Evolutionary conservation across 2,888 invertebrate species (phyloP).

Genomic region (Acutogordius australiensis): DNA sequence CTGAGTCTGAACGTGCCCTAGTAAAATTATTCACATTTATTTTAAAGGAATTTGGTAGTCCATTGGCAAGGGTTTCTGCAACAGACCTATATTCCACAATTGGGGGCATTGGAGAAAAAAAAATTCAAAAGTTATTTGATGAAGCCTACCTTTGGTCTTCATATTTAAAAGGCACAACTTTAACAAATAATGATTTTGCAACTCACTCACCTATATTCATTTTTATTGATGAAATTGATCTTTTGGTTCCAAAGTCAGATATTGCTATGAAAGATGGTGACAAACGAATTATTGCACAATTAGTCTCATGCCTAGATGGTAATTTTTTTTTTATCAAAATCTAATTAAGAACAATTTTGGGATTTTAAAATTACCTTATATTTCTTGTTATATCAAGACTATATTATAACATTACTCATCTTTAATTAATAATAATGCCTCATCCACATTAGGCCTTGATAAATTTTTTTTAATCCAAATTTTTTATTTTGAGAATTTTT

Average conservation of each 20-base stretch:
- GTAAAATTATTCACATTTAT: slow-evolving; percentile 32
- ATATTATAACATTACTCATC: too few species aligned
- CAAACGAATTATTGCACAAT: slow-evolving; percentile 63
- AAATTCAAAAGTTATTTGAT: slow-evolving; percentile 63
- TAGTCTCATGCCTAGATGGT: slow-evolving; percentile 61
- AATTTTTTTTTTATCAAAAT: too few species aligned
- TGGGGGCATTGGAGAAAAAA: slow-evolving; percentile 74
- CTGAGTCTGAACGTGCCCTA: too few species aligned
- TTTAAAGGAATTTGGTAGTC: slow-evolving; percentile 44
- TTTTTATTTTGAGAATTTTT: too few species aligned
- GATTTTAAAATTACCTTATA: too few species aligned
- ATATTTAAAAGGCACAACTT: not conserved
- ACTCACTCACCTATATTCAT: slow-evolving; percentile 30
- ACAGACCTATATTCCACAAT: slow-evolving; percentile 74
- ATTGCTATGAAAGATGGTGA: slow-evolving; percentile 83
- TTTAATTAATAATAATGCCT: too few species aligned
- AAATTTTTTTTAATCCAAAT: too few species aligned
- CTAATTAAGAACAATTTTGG: too few species aligned
- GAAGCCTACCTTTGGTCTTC: slow-evolving; percentile 33
- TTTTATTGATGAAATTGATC: slow-evolving; percentile 84
- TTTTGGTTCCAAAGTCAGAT: slow-evolving; percentile 62
- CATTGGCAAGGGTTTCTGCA: slow-evolving; percentile 54
- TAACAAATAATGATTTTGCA: not conserved
- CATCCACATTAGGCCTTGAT: too few species aligned
- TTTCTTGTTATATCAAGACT: too few species aligned